Evolutionary conservation across 2,888 invertebrate species (phyloP).

Genomic region (Nomada fabriciana): DNA sequence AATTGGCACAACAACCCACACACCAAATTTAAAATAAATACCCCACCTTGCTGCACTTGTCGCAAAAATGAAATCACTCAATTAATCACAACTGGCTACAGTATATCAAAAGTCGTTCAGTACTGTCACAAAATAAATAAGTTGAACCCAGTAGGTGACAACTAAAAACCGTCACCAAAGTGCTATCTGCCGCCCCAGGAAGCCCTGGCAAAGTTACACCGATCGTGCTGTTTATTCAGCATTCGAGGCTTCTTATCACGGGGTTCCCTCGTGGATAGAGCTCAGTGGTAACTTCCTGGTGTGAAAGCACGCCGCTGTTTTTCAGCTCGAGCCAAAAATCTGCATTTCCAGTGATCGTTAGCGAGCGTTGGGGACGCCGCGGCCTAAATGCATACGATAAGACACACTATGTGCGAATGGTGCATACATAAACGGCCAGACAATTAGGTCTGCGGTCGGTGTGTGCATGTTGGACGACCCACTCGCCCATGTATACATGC

Average conservation of each 20-base stretch:
- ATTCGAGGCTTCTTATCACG: neutral
- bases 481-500: neutral
- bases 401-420: slow-evolving; percentile 44
- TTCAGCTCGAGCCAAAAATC: slow-evolving; percentile 39
- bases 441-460: slow-evolving; percentile 59
- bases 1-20: too few species aligned
- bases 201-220: neutral
- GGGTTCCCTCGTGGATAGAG: neutral
- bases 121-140: too few species aligned
- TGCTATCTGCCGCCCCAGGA: neutral
- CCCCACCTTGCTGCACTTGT: too few species aligned
- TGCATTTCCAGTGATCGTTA: slow-evolving; percentile 57
- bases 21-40: too few species aligned
- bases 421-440: slow-evolving; percentile 37
- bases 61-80: too few species aligned
- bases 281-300: slow-evolving; percentile 12
- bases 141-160: too few species aligned
- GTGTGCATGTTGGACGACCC: slow-evolving; percentile 31
- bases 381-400: slow-evolving; percentile 62
- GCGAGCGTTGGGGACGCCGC: slow-evolving; percentile 9
- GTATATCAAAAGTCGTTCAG: too few species aligned
- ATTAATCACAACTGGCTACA: too few species aligned
- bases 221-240: slow-evolving; percentile 3
- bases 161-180: neutral
- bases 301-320: slow-evolving; percentile 30